Base-by-base conservation (phyloP, 2,113 vertebrate genomes). In the Eurypyga helias region DNA sequence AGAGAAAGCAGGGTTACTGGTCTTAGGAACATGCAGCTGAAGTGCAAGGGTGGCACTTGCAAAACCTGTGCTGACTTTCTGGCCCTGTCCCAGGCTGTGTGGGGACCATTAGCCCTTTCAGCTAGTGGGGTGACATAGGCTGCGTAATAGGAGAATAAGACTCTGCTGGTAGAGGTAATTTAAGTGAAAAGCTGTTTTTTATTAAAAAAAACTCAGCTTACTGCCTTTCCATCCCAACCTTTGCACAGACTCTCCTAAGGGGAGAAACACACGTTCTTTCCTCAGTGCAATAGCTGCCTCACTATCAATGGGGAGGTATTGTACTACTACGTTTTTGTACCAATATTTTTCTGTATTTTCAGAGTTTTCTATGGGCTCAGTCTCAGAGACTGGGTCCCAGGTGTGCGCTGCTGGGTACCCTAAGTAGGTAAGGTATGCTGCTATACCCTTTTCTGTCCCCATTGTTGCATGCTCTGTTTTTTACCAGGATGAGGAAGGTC, bases 1-100 rank as follows among this genome's bases (percentile, higher is more conserved):
- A 57, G 33, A 65, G 46, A 31, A 31, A 52, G 28, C 33, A 10
- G 33, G 21, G 29, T 49, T 58, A 2, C 36, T 34, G 54, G 18
- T 31, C 15, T 33, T 15, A 67, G 38, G 57, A 60, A 31, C 1
- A 0, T 19, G 43, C 0, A 1, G 52, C 25, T 82, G 54, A 38
- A 38, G 49, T 21, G 60, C 69, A 7, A 11, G 46, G 21, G 48
- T 52, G 46, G 12, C 25, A 3, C 21, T 8, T 49, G n/a, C 17
- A 77, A 48, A 65, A 65, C 60, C 67, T 6, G 0, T 36, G 54
- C 94, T 67, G 54, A 43, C 91, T 67, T 81, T 45, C 66, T 52
- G 58, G 17, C 46, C 51, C 54, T 18, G 6, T 60, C 19, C 14
- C 46, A 73, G 49, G 62, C 25, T 80, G 24, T 0, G 3, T 43